Percentiles rank a stretch among this genome's conserved stretches.
Conservation (phyloP, 2,888 invertebrate species). For the Apeira syringaria region DNA sequence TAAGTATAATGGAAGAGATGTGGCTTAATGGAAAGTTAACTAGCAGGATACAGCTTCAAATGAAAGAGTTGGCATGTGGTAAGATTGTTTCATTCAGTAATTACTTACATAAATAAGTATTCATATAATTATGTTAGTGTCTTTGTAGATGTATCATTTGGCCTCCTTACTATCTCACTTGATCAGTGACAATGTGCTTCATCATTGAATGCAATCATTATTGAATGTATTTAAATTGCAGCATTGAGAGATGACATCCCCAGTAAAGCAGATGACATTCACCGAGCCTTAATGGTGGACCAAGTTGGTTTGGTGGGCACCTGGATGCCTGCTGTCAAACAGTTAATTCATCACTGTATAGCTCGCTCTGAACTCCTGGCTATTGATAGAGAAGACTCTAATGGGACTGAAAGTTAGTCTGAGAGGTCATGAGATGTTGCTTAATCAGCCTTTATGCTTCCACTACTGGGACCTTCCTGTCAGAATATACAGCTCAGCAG, state of each 20-base stretch:
- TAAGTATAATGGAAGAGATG: constrained; percentile 81
- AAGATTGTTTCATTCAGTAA: too few relatives aligned
- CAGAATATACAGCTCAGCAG: too few relatives aligned
- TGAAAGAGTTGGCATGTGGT: constrained; percentile 83
- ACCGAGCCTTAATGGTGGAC: constrained; percentile 84
- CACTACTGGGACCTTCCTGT: too few relatives aligned
- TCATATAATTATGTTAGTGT: too few relatives aligned
- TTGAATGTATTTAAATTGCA: too few relatives aligned
- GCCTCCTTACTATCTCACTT: too few relatives aligned
- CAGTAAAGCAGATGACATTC: constrained; percentile 81
- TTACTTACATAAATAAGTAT: too few relatives aligned
- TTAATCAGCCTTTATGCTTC: too few relatives aligned
- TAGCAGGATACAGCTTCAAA: constrained; percentile 65
- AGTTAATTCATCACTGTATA: constrained; percentile 78
- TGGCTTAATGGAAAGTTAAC: constrained; percentile 83
- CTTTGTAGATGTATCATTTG: too few relatives aligned
- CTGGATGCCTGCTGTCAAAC: constrained; percentile 86
- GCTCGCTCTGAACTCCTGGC: constrained; percentile 69
- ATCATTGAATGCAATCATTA: too few relatives aligned
- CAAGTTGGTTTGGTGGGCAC: constrained; percentile 81
- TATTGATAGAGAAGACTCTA: constrained; percentile 59
- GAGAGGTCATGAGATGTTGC: too few relatives aligned
- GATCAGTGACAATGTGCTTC: too few relatives aligned
- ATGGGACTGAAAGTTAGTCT: constrained; percentile 3
- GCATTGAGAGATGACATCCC: constrained; percentile 76